Base-by-base conservation (phyloP, 30 jellyfish, hydroid and myxozoan species). In the Thelohanellus kitauei region DNA sequence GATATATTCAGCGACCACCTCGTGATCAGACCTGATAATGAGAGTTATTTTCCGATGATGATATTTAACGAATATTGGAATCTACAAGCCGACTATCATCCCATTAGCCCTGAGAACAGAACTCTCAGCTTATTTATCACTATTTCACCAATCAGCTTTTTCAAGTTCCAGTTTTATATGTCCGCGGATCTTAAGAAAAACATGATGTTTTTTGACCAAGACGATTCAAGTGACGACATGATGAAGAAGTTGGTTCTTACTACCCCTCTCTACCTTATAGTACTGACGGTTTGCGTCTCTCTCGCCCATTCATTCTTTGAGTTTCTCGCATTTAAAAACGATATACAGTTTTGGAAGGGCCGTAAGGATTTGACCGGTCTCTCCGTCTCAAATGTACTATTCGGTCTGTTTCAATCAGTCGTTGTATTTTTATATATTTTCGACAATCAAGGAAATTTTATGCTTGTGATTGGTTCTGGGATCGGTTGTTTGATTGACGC, bases 321-420 rank as follows among this genome's bases (percentile, higher is more conserved):
- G 41, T 75, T 75, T 48, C 44, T 75, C 57, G 95, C 95, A 4
- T 75, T 75, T 38, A 75, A 75, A 32, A 75, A 75, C 44, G 95
- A 75, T 48, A 75, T 75, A 37, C 95, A 75, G 38, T 75, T 75
- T 52, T 75, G 95, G 95, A 56, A 65, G 48, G 47, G 64, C 32
- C 31, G 88, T 21, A 62, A 75, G 44, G 39, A 86, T 16, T 60
- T 60, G 20, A 85, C 56, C 34, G 95, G 95, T n/a, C 52, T 75
- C n/a, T 75, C 95, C 0, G 87, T 75, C 10, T 60, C 88, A 22
- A 55, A 85, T 2, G 58, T 75, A 2, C 57, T 75, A 32, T 75
- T 75, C 68, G 65, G 65, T 39, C 85, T 75, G 11, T 75, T 75
- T 40, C 95, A 75, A 47, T 56, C 87, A 10, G 54, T 75, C 27